Evolutionary conservation across 1,140 invertebrate species (phyloP).

Genomic region (Choristoneura fumiferana): DNA sequence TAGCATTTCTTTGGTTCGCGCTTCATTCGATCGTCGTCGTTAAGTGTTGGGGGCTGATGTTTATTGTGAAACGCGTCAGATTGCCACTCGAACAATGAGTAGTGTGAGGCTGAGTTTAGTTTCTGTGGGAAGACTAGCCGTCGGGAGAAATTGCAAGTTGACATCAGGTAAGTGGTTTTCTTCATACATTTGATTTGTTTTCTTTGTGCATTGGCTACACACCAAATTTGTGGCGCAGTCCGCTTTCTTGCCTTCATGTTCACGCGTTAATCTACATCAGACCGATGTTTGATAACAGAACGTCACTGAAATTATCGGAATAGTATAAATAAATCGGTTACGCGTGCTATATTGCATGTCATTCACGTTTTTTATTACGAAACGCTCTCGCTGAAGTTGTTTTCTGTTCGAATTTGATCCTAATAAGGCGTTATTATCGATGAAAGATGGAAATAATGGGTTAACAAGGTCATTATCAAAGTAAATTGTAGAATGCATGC

Average conservation of each 20-base stretch:
- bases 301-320: conserved; percentile 30
- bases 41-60: conserved; percentile 47
- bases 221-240: conserved; percentile 53
- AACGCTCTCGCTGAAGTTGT: background rate
- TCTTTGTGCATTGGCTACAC: conserved; percentile 41
- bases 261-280: conserved; percentile 33
- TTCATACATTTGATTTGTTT: conserved; percentile 44
- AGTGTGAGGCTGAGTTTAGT: conserved; percentile 69
- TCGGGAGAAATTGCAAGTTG: conserved; percentile 66
- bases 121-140: conserved; percentile 65
- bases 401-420: background rate
- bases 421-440: too few species aligned
- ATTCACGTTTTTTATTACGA: background rate
- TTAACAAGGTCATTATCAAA: conserved; percentile 9
- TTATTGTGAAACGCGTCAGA: conserved; percentile 42
- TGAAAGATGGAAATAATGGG: background rate
- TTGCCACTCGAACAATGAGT: conserved; percentile 54
- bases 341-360: background rate
- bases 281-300: conserved; percentile 64
- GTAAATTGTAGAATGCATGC: background rate
- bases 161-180: conserved; percentile 63
- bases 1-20: conserved; percentile 59
- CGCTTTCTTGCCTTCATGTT: conserved; percentile 15
- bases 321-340: conserved; percentile 7
- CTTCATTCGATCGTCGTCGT: conserved; percentile 39